Evolutionary conservation across 2,888 invertebrate genomes (phyloP).

Genomic region (Andrena dorsata): DNA sequence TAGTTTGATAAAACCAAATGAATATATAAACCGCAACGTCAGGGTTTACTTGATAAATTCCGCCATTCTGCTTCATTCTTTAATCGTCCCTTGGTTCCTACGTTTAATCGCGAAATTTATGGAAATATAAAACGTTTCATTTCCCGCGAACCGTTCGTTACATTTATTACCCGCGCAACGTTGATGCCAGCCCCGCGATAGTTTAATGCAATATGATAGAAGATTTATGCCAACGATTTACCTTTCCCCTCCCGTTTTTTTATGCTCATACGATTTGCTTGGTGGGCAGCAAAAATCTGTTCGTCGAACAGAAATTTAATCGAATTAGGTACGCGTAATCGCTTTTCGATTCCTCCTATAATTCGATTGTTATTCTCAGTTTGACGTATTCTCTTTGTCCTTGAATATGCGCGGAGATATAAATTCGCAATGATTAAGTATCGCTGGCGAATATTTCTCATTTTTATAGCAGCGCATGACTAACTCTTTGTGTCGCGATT

Average conservation of each 20-base stretch:
- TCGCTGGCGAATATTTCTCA: neutral
- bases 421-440: neutral
- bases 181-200: neutral
- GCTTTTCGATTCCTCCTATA: neutral
- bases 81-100: neutral
- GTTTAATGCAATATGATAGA: conserved; percentile 18
- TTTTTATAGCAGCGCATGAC: conserved; percentile 11
- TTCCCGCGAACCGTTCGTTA: conserved; percentile 42
- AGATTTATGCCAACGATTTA: conserved; percentile 36
- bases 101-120: conserved; percentile 42
- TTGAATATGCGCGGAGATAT: neutral
- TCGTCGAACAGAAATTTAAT: conserved; percentile 22
- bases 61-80: neutral
- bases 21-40: neutral
- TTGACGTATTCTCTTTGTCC: neutral
- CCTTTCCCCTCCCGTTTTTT: conserved; percentile 1
- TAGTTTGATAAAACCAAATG: too few relatives aligned
- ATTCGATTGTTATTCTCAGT: neutral
- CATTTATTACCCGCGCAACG: conserved; percentile 21
- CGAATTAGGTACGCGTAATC: conserved; percentile 1
- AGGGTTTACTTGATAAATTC: neutral
- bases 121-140: conserved; percentile 54
- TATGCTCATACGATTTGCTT: neutral
- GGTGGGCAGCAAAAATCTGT: neutral
- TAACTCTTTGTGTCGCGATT: conserved; percentile 10